A percentile compares a stretch with the other conserved stretches of the same genome.
phyloP scores from a whole-genome alignment of 2,797 vertebrate species.

The Fundulus diaphanus region DNA sequence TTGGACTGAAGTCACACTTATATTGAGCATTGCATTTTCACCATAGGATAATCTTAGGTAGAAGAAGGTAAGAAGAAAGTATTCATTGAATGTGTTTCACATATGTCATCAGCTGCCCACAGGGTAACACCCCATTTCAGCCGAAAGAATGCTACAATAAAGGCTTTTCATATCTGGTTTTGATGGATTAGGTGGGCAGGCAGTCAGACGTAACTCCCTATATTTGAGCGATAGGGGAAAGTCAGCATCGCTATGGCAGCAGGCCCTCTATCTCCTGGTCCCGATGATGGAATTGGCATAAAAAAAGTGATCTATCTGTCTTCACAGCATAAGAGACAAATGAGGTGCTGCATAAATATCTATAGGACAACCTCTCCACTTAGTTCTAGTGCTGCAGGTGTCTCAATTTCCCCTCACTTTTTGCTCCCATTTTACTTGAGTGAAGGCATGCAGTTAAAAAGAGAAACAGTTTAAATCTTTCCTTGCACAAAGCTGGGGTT shows the following conservation, averaged over 20 bases:
- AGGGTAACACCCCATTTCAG: slow-evolving; percentile 43
- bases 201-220: slow-evolving; percentile 65
- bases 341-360: slow-evolving; percentile 67
- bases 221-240: slow-evolving; percentile 65
- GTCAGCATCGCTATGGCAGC: slow-evolving; percentile 61
- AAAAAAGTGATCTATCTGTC: slow-evolving; percentile 79
- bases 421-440: slow-evolving; percentile 63
- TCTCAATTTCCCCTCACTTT: slow-evolving; percentile 58
- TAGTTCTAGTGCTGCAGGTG: slow-evolving; percentile 72
- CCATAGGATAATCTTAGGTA: neutral
- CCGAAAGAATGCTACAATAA: slow-evolving; percentile 47
- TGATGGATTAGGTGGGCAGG: slow-evolving; percentile 62
- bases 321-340: slow-evolving; percentile 67
- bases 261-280: slow-evolving; percentile 68
- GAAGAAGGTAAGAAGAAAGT: slow-evolving; percentile 20
- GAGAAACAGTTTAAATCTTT: slow-evolving; percentile 68
- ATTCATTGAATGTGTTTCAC: slow-evolving; percentile 32
- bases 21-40: neutral
- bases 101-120: slow-evolving; percentile 46
- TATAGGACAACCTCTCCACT: slow-evolving; percentile 41
- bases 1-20: neutral
- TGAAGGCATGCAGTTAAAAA: slow-evolving; percentile 72
- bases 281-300: slow-evolving; percentile 73
- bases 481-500: slow-evolving; percentile 57
- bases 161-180: slow-evolving; percentile 64